Base-by-base conservation (phyloP, 2,888 invertebrate genomes). In the Nowickia ferox region DNA sequence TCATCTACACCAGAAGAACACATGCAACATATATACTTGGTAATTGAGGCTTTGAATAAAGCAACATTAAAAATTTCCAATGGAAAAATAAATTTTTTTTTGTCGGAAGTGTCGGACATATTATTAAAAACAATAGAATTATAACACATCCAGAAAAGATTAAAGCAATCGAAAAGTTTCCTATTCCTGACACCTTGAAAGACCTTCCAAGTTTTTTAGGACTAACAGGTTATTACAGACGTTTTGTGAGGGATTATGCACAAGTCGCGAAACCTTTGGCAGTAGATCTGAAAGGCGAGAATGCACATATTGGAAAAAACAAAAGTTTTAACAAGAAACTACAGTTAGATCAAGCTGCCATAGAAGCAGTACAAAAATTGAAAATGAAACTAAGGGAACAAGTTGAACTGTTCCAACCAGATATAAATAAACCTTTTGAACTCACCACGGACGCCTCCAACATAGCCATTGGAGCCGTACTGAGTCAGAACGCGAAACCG, bases 361-460 rank as follows among this genome's bases (percentile, higher is more conserved):
- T 75, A 59, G 38, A 80, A 2, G 83, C 79, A 13, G 79, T 83
- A 72, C 22, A 22, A 57, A 57, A 57, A 57, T 30, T 57, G n/a
- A 71, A 77, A 19, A 80, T 13, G 19, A 84, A n/a, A n/a, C n/a
- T n/a, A n/a, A n/a, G n/a, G n/a, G n/a, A n/a, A n/a, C n/a, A n/a
- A n/a, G n/a, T n/a, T n/a, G 59, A 75, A 15, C 71, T 86, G 6
- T 66, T 78, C 13, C 77, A 82, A 51, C 81, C 81, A 2, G 80
- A 86, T 53, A 84, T 55, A 46, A 44, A 46, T 11, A 80, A 84
- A n/a, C 55, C 83, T 11, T 80, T 86, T 44, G 79, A 86, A 42
- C 48, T 83, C 38, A 86, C 82, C 11, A 83, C 82, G 9, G 85
- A 86, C 22, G 82, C 85, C 13, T 86, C 82, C 8, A 74, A 82